Conservation (phyloP, 2,113 vertebrate genomes). For the Toxostoma redivivum region DNA sequence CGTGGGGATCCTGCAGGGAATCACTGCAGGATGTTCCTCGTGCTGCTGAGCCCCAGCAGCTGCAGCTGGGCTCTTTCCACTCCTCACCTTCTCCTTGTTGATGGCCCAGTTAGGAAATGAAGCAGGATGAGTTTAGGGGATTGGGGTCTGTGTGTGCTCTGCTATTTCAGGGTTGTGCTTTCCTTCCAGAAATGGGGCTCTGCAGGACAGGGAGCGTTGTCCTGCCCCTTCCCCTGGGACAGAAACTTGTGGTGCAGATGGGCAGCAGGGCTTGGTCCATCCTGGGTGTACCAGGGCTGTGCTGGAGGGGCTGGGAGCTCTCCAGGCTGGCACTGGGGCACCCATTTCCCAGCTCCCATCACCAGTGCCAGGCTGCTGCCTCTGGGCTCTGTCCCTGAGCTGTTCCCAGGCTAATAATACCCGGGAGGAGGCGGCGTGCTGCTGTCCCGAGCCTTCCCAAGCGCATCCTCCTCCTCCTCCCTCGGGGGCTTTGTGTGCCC, state of each 20-base stretch:
- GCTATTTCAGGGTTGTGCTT: neutral
- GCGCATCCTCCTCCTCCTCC: neutral
- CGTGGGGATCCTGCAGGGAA: neutral
- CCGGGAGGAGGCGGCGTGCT: neutral
- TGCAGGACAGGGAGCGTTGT: fast-evolving
- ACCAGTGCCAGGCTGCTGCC: fast-evolving
- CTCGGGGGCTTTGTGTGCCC: neutral
- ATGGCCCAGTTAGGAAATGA: neutral
- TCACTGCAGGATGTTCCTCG: fast-evolving
- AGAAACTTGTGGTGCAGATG: neutral
- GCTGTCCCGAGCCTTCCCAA: neutral
- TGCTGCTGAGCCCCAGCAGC: neutral
- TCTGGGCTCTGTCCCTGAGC: neutral
- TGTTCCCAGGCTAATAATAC: neutral
- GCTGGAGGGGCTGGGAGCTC: fast-evolving
- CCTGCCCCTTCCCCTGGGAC: fast-evolving
- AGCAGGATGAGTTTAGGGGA: neutral
- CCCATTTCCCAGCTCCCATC: neutral
- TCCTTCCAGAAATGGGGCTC: neutral
- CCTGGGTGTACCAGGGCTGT: fast-evolving
- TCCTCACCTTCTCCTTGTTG: neutral
- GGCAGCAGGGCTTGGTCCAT: fast-evolving
- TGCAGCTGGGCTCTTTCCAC: neutral
- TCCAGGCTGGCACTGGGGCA: neutral
- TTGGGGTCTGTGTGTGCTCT: neutral